Evolutionary conservation across 2,113 vertebrate genomes (phyloP), one percentile per base, ranked within the genome.

Genomic region (Rhinoderma darwinii): DNA sequence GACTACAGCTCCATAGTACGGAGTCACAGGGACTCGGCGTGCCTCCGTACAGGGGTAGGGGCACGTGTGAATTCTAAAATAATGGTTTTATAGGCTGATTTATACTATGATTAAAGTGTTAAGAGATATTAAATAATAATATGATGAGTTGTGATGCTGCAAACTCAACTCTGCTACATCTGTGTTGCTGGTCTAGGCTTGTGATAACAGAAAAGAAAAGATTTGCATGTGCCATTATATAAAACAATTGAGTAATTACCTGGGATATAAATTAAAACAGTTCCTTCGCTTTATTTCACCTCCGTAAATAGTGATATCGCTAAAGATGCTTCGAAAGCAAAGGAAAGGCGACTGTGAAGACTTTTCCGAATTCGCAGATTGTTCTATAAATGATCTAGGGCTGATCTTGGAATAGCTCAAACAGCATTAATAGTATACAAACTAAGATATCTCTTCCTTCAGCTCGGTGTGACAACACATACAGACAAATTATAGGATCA

Each of bases 211-310:
- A 37, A 59, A 84, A 84, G 37, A 32, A 18, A 73, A 8, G 47
- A 17, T 17, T 20, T 51, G 20, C 30, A 9, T 20, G 14, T 6
- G 37, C 61, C 70, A 56, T 73, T 89, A 86, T 14, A 47, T 0
- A 0, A 41, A 25, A 27, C 83, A 85, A 88, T 54, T 11, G 20
- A 76, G 37, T 37, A 63, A 44, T 25, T 37, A 30, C 35, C 78
- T 22, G 56, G 15, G 73, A 82, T 37, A 50, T 50, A 4, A 43
- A 75, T 59, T 35, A 43, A 50, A 50, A 27, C 35, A 84, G 72
- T 79, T 20, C 50, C 18, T 30, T 44, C 84, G 43, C 7, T 66
- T 25, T 86, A 72, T 84, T 79, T 86, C 86, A 78, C 6, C 75
- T 89, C 74, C 63, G 35, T 41, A 80, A 30, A 39, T n/a, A n/a